Base-by-base conservation (phyloP, 2,113 vertebrate genomes). In the Procapra przewalskii region DNA sequence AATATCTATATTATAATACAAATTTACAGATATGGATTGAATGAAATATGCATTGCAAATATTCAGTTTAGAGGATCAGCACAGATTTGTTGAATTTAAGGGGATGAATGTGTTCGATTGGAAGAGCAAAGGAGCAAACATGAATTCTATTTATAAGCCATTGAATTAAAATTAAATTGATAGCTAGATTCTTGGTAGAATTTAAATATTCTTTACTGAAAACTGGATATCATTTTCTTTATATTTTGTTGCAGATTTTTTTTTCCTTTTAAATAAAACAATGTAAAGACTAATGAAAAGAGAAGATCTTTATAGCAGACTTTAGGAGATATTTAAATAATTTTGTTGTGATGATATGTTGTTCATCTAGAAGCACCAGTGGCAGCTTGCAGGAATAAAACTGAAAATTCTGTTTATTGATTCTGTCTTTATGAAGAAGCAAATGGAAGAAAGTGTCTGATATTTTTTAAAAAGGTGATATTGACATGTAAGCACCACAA, bases 41-140 rank as follows among this genome's bases (percentile, higher is more conserved):
- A 11, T 90, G 36, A 94, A 91, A 91, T 91, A 88, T 83, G 55
- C 93, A 97, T 96, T 97, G 60, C 91, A 97, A 91, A 97, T 96
- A 93, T 84, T 95, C 81, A 50, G 62, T 83, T 92, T 67, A 83
- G 21, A 96, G 92, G 14, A 82, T 90, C 16, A 55, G 29, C 2
- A 48, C 40, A 23, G 64, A 71, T 92, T 92, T 93, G 23, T 59
- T 94, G 67, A 89, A 85, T 27, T 82, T 85, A 54, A 92, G 12
- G 52, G 86, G n/a, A 50, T 64, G 81, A 23, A 43, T 86, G 31
- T 83, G 13, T 64, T 3, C 4, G 3, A 43, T 45, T 27, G 95
- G 60, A 91, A 96, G 16, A 90, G 3, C 75, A 55, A 96, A 93
- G 27, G 17, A 59, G 48, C 48, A 96, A 79, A 29, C 8, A 87